Conservation (phyloP, 2,113 vertebrate species). For the Procavia capensis region DNA sequence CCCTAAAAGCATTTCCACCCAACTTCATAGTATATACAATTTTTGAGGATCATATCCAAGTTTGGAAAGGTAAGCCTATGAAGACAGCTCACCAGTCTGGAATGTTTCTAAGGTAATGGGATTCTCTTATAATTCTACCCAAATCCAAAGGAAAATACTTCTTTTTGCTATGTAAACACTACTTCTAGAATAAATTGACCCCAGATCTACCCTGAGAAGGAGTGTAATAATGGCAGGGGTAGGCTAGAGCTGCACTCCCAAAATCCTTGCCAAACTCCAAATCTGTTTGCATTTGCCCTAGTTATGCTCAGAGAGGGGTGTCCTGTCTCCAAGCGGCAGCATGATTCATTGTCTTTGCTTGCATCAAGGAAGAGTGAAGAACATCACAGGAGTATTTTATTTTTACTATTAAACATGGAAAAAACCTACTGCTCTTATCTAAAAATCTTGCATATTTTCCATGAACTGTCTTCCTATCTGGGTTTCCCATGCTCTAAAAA, state of each 20-base stretch:
- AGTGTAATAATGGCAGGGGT: background rate
- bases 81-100: background rate
- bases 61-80: background rate
- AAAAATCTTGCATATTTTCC: background rate
- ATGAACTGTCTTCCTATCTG: background rate
- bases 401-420: background rate
- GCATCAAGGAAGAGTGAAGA: background rate
- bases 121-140: slow-evolving; percentile 21
- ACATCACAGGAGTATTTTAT: background rate
- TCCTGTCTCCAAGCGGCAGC: background rate
- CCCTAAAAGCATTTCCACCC: background rate
- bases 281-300: background rate
- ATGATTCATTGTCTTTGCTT: background rate
- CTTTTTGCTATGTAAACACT: background rate
- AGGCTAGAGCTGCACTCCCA: background rate
- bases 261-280: background rate
- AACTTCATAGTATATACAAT: background rate
- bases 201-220: background rate
- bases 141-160: slow-evolving; percentile 26
- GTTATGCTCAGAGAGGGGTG: background rate
- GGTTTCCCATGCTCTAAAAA: background rate
- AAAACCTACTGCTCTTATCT: background rate
- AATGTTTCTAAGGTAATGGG: background rate
- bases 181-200: background rate
- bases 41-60: slow-evolving; percentile 24